phyloP scores from a whole-genome alignment of 2,888 invertebrate genomes.

The Melinaea marsaeus region DNA sequence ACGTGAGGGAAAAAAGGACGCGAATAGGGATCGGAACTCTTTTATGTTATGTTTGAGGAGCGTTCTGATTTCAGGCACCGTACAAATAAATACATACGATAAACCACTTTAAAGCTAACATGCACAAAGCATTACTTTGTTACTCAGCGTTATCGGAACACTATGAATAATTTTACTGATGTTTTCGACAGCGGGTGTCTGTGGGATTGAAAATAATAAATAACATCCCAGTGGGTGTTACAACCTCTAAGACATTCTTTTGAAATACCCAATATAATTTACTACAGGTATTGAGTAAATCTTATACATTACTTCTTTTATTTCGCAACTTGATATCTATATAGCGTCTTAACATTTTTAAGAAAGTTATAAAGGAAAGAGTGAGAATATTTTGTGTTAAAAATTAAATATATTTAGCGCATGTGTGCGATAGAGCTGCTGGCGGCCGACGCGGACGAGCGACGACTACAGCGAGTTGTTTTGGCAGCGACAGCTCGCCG shows the following conservation, averaged over 20 bases:
- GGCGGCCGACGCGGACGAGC: constrained; percentile 15
- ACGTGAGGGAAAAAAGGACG: constrained; percentile 42
- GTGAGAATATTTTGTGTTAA: neutral
- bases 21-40: constrained; percentile 53
- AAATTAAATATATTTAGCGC: constrained; percentile 1
- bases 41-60: constrained; percentile 57
- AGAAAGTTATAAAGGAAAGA: too few species aligned
- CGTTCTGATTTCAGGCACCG: constrained; percentile 56
- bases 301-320: too few species aligned
- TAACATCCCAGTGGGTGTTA: constrained; percentile 23
- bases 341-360: too few species aligned
- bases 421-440: constrained; percentile 19
- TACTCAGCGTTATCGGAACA: constrained; percentile 28
- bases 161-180: constrained; percentile 32
- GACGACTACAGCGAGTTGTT: constrained; percentile 18
- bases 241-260: constrained; percentile 13
- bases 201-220: constrained; percentile 27
- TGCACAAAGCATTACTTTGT: constrained; percentile 28
- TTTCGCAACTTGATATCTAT: too few species aligned
- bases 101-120: constrained; percentile 28
- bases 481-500: constrained; percentile 39
- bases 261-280: constrained; percentile 5
- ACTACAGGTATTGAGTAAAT: too few species aligned
- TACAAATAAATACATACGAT: constrained; percentile 41
- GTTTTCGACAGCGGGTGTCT: constrained; percentile 31